Conservation (phyloP, 2,888 invertebrate genomes). For the Drosophila niveifrons region DNA sequence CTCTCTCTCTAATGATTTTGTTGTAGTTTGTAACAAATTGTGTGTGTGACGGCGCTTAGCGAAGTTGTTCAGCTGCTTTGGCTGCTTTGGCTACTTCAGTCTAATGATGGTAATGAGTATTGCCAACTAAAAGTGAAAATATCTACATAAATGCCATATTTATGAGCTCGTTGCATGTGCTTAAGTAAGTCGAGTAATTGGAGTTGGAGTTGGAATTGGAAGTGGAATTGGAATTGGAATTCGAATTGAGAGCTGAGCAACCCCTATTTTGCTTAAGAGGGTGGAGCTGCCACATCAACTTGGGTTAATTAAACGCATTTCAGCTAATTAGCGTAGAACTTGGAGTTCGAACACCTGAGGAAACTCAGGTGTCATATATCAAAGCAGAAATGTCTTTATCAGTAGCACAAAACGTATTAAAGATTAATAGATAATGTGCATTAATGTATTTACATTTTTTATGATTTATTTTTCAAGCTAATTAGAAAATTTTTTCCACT, state of each 20-base stretch:
- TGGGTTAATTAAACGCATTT: not conserved
- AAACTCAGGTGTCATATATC: not conserved
- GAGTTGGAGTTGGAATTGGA: not conserved
- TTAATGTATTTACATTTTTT: no score
- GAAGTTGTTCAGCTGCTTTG: slow-evolving; percentile 27
- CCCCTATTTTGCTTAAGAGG: not conserved
- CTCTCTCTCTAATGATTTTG: slow-evolving; percentile 13
- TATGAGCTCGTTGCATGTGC: not conserved
- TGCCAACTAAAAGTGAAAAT: slow-evolving; percentile 71
- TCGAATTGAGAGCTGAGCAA: not conserved
- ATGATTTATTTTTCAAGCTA: no score
- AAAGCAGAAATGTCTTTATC: not conserved
- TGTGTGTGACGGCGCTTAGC: slow-evolving; percentile 50
- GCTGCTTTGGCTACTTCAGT: slow-evolving; percentile 3
- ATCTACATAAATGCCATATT: slow-evolving; percentile 5
- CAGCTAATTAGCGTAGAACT: not conserved
- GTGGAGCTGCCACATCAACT: not conserved
- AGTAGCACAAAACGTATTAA: no score
- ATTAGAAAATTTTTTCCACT: no score
- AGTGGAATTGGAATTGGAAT: no score
- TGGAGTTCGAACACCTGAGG: not conserved
- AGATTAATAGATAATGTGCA: not conserved
- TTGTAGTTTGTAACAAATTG: slow-evolving; percentile 60
- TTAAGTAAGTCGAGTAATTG: not conserved
- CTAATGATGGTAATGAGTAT: slow-evolving; percentile 53